Evolutionary conservation across 2,888 invertebrate genomes (phyloP), one percentile per base, ranked within the genome.

Genomic region (Zygothrica quintamaculata): DNA sequence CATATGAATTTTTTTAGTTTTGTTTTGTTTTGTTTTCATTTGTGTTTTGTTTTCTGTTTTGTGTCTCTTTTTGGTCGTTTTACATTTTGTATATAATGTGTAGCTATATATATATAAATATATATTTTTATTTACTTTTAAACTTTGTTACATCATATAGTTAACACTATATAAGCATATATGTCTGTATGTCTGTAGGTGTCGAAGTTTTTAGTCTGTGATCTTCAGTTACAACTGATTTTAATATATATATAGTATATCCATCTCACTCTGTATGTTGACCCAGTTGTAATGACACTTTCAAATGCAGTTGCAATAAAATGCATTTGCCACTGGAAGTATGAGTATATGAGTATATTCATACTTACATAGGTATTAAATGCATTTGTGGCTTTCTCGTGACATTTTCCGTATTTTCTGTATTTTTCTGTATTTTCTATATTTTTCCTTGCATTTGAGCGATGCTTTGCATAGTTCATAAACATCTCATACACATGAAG

Each of bases 401-500:
- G 62, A 80, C 84, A 86, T 73, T 71, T 78, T 69, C 52, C 43
- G 57, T 52, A 65, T 39, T 50, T 51, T 6, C n/a, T n/a, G n/a
- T n/a, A n/a, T n/a, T n/a, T n/a, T n/a, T n/a, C n/a, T n/a, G n/a
- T n/a, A n/a, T n/a, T n/a, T n/a, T n/a, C n/a, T n/a, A n/a, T 22
- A 22, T 34, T 9, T 52, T 43, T 42, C 48, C 11, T 43, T 39
- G 36, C 48, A 44, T 53, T n/a, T 68, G 57, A 48, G 50, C 48
- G 47, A 59, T 73, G 75, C 78, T 78, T 79, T 84, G 81, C 87
- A 84, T 84, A 80, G 80, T 81, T 80, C 85, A 80, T 84, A 80
- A 87, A 87, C 82, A 76, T 80, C 77, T 84, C 78, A 71, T 70
- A 57, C 18, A 22, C 18, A 22, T 22, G 18, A 22, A 57, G 80